Conservation (phyloP, 2,797 vertebrate species). For the Chelon labrosus region DNA sequence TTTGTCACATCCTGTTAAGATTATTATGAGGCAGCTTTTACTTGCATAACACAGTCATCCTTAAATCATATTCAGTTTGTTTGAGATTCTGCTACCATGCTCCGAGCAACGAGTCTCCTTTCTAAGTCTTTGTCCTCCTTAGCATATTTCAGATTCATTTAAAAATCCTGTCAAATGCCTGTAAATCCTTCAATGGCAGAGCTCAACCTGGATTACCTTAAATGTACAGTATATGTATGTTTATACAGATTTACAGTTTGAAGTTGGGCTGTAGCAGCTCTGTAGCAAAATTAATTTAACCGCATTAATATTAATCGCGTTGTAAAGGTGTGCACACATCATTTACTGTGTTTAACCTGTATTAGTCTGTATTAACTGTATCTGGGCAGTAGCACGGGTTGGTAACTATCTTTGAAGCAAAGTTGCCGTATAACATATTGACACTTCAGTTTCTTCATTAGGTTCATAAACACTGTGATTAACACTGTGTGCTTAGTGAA, state of each 20-base stretch:
- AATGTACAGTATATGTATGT: constrained; percentile 1
- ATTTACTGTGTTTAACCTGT: constrained; percentile 33
- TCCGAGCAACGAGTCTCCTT: constrained; percentile 18
- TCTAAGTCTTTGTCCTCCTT: constrained; percentile 19
- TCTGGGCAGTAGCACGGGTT: constrained; percentile 17
- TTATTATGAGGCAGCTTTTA: constrained; percentile 46
- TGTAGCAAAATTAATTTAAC: constrained; percentile 13
- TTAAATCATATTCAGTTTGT: constrained; percentile 43
- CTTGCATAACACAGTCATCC: constrained; percentile 33
- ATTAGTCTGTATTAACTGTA: no score
- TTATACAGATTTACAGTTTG: constrained; percentile 18
- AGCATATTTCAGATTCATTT: constrained; percentile 36
- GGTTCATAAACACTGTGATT: constrained; percentile 33
- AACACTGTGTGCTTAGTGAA: constrained; percentile 13
- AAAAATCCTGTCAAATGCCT: constrained; percentile 1
- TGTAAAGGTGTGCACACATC: constrained; percentile 2
- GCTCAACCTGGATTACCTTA: not conserved
- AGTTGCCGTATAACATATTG: constrained; percentile 41
- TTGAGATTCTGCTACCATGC: constrained; percentile 36
- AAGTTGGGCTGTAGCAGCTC: not conserved
- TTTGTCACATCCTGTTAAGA: constrained; percentile 60
- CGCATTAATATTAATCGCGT: constrained; percentile 10
- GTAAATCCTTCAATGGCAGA: constrained; percentile 3
- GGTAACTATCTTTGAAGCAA: constrained; percentile 44
- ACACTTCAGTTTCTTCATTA: constrained; percentile 38